Conservation (phyloP, 2,888 invertebrate genomes). For the Leptinotarsa juncta region DNA sequence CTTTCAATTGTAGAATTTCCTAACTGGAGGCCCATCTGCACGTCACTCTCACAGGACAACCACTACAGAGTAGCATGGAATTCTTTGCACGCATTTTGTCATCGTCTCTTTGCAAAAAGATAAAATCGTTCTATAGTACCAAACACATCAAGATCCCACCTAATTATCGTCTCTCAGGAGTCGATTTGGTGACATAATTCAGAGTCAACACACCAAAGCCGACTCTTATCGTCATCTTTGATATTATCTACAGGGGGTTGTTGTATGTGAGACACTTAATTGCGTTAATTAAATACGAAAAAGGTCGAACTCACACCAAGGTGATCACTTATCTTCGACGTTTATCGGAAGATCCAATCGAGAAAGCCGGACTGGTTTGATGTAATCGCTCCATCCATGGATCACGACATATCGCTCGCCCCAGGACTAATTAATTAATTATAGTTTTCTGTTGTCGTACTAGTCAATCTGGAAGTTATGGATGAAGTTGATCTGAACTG, state of each 20-base stretch:
- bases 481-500: too few species aligned
- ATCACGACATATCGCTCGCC: slow-evolving; percentile 33
- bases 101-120: slow-evolving; percentile 37
- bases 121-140: slow-evolving; percentile 52
- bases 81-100: slow-evolving; percentile 23
- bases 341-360: slow-evolving; percentile 61
- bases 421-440: slow-evolving; percentile 23
- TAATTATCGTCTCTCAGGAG: slow-evolving; percentile 55
- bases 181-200: slow-evolving; percentile 60
- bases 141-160: slow-evolving; percentile 57
- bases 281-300: slow-evolving; percentile 66
- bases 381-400: slow-evolving; percentile 58
- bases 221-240: slow-evolving; percentile 59
- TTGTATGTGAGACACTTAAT: slow-evolving; percentile 65
- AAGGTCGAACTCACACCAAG: slow-evolving; percentile 63
- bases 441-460: slow-evolving; percentile 1
- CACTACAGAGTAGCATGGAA: slow-evolving; percentile 5
- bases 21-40: too few species aligned
- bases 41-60: background rate
- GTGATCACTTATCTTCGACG: slow-evolving; percentile 61
- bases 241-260: slow-evolving; percentile 62
- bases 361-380: slow-evolving; percentile 56
- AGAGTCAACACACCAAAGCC: slow-evolving; percentile 48
- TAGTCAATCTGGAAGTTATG: background rate
- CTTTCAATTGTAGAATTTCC: too few species aligned